These are phyloP conservation scores for Sebastolobus alascanus DNA, from an alignment of 2,797 vertebrate species.

Conservation along the genomic window DNA sequence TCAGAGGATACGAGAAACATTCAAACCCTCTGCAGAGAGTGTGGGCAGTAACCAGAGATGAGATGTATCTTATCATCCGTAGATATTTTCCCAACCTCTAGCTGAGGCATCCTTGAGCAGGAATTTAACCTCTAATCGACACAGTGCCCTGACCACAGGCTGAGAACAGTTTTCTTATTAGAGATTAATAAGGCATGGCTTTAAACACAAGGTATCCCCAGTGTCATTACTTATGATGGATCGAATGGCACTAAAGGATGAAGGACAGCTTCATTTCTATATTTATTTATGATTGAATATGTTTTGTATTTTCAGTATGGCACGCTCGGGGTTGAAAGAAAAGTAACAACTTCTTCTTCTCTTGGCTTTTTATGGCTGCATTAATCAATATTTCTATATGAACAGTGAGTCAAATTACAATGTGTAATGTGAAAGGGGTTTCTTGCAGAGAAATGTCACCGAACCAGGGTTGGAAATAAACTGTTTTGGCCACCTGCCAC, in stretches of 20 bases:
- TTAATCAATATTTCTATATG: background rate
- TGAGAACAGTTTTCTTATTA: constrained; percentile 2
- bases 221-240: constrained; percentile 2
- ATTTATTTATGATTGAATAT: constrained; percentile 1
- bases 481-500: no score
- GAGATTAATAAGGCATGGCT: constrained; percentile 5
- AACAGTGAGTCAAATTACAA: background rate
- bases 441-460: background rate
- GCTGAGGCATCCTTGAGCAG: constrained; percentile 11
- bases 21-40: background rate
- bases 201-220: constrained; percentile 2
- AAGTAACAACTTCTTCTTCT: background rate
- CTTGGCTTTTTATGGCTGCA: background rate
- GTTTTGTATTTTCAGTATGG: background rate
- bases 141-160: background rate
- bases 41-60: background rate
- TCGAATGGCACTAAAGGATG: background rate
- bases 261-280: constrained; percentile 7
- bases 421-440: background rate
- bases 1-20: background rate
- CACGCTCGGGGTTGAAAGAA: background rate
- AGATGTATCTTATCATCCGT: background rate
- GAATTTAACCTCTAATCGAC: constrained; percentile 22
- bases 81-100: background rate
- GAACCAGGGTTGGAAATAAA: no score